A percentile compares a stretch with the other conserved stretches of the same genome.
phyloP scores from a whole-genome alignment of 2,888 invertebrate species.

The Listrodromus nycthemerus region DNA sequence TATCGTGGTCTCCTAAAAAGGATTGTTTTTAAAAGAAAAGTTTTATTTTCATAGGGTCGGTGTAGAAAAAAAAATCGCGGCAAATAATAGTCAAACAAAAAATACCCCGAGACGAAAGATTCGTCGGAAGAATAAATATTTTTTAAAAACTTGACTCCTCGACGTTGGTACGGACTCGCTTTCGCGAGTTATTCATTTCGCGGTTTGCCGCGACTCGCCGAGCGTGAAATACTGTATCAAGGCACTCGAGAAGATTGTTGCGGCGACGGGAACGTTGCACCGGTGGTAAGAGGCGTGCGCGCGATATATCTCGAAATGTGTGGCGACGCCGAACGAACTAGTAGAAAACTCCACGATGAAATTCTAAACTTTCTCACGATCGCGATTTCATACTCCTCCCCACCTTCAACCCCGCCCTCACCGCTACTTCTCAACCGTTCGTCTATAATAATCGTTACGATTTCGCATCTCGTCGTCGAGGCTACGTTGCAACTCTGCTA shows the following conservation, averaged over 20 bases:
- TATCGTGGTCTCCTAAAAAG: too few relatives aligned
- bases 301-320: constrained; percentile 55
- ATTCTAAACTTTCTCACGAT: constrained; percentile 65
- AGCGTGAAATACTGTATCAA: constrained; percentile 53
- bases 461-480: background rate
- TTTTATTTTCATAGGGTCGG: too few relatives aligned
- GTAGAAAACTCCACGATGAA: constrained; percentile 47
- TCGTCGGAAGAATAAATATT: background rate
- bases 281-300: constrained; percentile 17
- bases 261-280: constrained; percentile 8
- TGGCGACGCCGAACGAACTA: constrained; percentile 54
- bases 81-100: background rate
- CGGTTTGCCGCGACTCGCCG: constrained; percentile 49
- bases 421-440: background rate
- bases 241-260: constrained; percentile 50
- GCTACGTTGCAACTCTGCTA: background rate
- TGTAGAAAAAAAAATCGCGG: background rate
- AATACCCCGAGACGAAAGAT: background rate
- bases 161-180: constrained; percentile 43
- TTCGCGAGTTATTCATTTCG: constrained; percentile 62
- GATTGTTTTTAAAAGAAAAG: too few relatives aligned
- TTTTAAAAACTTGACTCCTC: background rate
- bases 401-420: background rate
- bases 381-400: constrained; percentile 46
- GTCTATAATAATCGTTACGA: constrained; percentile 29